Evolutionary conservation across 2,113 vertebrate genomes (phyloP), one percentile per base, ranked within the genome.

Genomic region (Neolamprologus ventralis): DNA sequence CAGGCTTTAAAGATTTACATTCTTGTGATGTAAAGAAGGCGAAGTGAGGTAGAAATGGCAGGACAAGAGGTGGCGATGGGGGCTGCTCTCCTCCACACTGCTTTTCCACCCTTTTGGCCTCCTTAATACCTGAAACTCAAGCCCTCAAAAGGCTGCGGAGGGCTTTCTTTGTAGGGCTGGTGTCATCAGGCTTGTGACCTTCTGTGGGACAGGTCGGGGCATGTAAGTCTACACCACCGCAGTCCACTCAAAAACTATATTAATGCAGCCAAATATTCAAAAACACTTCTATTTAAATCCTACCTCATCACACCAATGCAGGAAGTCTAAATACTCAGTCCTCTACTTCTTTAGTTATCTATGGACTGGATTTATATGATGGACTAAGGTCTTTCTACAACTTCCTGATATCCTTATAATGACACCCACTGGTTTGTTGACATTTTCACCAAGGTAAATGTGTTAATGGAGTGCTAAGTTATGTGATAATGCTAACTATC

Each of bases 1-100:
- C 60, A 89, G 87, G 93, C 89, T 94, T 95, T 91, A 87, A 85
- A 95, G 94, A 95, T 94, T 94, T 93, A 89, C 91, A 90, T 94
- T 94, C 92, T 94, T 95, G 90, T 90, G 92, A 94, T 93, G 91
- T 93, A 84, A 92, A 94, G 88, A 93, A 85, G 51, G 73, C 93
- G 85, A 94, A 91, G 86, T 88, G 88, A 92, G 86, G 88, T 89
- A 91, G 86, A 91, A 94, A 85, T 35, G 6, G 81, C 31, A 79
- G 87, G 87, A 88, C 58, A 88, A 85, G 90, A 87, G 81, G 35
- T 40, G 14, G 35, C 3, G 80, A 71, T n/a, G 85, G 84, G 75
- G 53, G 75, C 75, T 9, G 55, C 73, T 78, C 42, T 54, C 81
- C 68, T 86, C 83, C 65, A 17, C 51, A 8, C 84, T 83, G 88